These are phyloP conservation scores for Gymnopithys bicolor DNA, from an alignment of 2,797 vertebrate genomes.

Conservation along the genomic window DNA sequence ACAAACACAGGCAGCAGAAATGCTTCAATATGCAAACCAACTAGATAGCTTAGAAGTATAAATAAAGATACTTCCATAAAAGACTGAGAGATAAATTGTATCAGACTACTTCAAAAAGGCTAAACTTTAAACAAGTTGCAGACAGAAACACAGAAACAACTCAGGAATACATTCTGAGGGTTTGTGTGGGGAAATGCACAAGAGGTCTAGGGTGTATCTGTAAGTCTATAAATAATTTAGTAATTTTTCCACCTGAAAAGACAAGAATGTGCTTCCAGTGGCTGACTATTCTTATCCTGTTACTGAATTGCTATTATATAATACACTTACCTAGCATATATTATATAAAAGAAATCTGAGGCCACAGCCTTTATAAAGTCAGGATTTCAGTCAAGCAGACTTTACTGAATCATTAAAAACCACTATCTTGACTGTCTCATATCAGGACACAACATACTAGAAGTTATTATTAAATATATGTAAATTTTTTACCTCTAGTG, in stretches of 20 bases:
- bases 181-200: neutral
- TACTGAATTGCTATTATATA: neutral
- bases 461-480: neutral
- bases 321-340: neutral
- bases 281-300: neutral
- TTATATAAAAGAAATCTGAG: neutral
- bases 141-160: neutral
- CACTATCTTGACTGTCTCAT: neutral
- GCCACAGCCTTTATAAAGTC: neutral
- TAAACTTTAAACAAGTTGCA: neutral
- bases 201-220: neutral
- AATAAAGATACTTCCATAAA: neutral
- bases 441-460: neutral
- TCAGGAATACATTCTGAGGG: neutral
- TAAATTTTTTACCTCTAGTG: slow-evolving; percentile 85
- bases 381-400: neutral
- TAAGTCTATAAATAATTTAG: neutral
- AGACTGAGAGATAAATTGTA: neutral
- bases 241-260: neutral
- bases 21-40: neutral
- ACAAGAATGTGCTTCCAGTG: neutral
- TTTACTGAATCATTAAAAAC: neutral
- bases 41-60: neutral
- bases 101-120: neutral
- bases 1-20: neutral